Base-by-base conservation (phyloP, 1,140 invertebrate genomes). In the Ooceraea biroi region DNA sequence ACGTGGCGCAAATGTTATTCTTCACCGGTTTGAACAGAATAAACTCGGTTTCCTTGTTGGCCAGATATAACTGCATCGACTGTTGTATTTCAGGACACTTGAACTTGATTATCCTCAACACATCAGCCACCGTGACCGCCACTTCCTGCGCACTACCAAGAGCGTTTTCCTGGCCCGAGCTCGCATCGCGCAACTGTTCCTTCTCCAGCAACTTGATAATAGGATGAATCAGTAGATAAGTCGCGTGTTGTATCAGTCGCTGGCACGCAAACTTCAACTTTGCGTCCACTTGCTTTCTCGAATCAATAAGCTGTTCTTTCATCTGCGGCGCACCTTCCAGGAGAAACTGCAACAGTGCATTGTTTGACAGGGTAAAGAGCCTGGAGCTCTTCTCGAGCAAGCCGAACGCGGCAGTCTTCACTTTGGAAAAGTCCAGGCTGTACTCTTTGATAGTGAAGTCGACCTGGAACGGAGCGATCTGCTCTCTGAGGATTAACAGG, bases 401-500 rank as follows among this genome's bases (percentile, higher is more conserved):
- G 12, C 97, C 97, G 90, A 97, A 97, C 0, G 98, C 98, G 63
- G 97, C 97, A 50, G 96, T 97, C 94, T 97, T 98, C 17, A 98
- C 96, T 94, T 97, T 97, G 77, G 97, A 98, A 91, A 99, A 99
- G 94, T 99, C 98, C 77, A 99, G 93, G 61, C 96, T 96, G 0
- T 98, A 98, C 94, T 99, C 98, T 93, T 98, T 98, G 0, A 99
- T 96, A 0, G 98, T 97, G 90, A 99, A 99, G 90, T 99, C 98
- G 0, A 99, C 98, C 94, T 99, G 98, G 92, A 99, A 99, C 0
- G 99, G 99, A 0, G 98, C 98, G 50, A 99, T 99, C 94, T 99
- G 99, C 92, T 99, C 99, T 25, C 99, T 94, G 0, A 99, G 94
- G 68, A 99, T 99, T 3, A 99, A 95, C 57, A 99, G 94, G 95